These are phyloP conservation scores for Chelon labrosus DNA, from an alignment of 2,797 vertebrate species.

Conservation along the genomic window DNA sequence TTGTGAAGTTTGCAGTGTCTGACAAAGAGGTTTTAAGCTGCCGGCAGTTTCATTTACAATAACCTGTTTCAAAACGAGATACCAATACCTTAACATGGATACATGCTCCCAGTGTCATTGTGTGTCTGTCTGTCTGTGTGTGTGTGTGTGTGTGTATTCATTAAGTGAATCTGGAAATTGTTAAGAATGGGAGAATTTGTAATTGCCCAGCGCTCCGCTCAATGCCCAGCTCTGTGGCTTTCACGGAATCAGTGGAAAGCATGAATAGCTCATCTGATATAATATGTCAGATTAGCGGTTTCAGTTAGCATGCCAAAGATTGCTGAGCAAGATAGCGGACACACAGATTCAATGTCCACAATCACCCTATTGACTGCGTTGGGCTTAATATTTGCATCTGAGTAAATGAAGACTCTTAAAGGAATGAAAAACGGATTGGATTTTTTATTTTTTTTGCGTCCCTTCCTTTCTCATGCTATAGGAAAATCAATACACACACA, in stretches of 20 bases:
- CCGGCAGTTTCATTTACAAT: slow-evolving; percentile 8
- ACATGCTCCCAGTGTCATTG: slow-evolving; percentile 39
- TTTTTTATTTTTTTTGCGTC: slow-evolving; percentile 63
- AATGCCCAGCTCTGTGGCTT: slow-evolving; percentile 74
- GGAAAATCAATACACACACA: slow-evolving; percentile 78
- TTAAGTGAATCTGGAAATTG: slow-evolving; percentile 70
- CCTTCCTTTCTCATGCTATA: slow-evolving; percentile 72
- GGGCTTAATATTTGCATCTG: slow-evolving; percentile 83
- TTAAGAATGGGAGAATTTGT: slow-evolving; percentile 72
- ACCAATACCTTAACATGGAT: slow-evolving; percentile 8
- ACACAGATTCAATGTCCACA: slow-evolving; percentile 77
- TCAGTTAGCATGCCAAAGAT: slow-evolving; percentile 84
- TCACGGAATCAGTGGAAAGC: slow-evolving; percentile 74
- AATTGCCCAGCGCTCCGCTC: slow-evolving; percentile 68
- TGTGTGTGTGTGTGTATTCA: slow-evolving; percentile 31
- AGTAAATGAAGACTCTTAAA: slow-evolving; percentile 82
- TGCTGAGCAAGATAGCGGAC: slow-evolving; percentile 73
- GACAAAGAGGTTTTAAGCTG: background rate
- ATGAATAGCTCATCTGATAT: slow-evolving; percentile 83
- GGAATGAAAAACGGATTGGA: slow-evolving; percentile 77
- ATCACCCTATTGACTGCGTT: slow-evolving; percentile 78
- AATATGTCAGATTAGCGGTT: slow-evolving; percentile 85
- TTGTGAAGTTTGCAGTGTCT: slow-evolving; percentile 27
- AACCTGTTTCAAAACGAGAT: background rate
- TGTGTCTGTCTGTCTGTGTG: slow-evolving; percentile 10